Percentiles rank a stretch among this genome's conserved stretches.
Evolutionary conservation across 2,888 invertebrate genomes (phyloP).

Genomic region (Agrochola macilenta): DNA sequence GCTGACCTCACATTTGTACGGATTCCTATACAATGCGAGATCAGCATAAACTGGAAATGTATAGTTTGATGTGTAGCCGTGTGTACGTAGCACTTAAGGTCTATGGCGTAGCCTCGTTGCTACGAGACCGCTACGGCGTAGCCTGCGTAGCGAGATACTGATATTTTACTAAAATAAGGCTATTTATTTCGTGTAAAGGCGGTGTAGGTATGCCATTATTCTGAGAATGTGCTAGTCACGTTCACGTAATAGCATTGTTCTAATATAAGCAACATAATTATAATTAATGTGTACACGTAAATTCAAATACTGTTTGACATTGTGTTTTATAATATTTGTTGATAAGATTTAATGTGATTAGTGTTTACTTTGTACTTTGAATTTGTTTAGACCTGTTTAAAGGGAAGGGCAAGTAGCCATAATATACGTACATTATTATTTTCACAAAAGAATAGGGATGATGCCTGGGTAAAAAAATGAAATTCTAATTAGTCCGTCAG

Average conservation of each 20-base stretch:
- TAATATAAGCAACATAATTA: constrained; percentile 45
- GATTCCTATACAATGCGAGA: too few species aligned
- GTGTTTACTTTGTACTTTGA: constrained; percentile 39
- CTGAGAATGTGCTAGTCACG: constrained; percentile 42
- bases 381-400: background rate
- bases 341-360: constrained; percentile 24
- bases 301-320: constrained; percentile 37
- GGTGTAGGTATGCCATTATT: constrained; percentile 34
- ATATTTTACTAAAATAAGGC: constrained; percentile 8
- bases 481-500: too few species aligned
- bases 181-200: constrained; percentile 22
- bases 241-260: constrained; percentile 44
- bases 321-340: constrained; percentile 26
- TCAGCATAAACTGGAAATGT: too few species aligned
- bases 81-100: constrained; percentile 35
- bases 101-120: constrained; percentile 47
- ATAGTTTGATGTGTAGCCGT: too few species aligned
- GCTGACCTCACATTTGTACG: too few species aligned
- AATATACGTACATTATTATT: background rate
- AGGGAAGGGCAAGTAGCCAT: background rate
- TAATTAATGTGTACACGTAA: constrained; percentile 32
- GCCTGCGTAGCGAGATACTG: constrained; percentile 20
- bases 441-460: background rate
- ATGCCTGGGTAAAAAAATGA: too few species aligned
- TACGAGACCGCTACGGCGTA: constrained; percentile 53